A percentile compares a stretch with the other conserved stretches of the same genome.
Conservation (phyloP, 2,797 vertebrate genomes). For the Phrynocephalus guinanensis region DNA sequence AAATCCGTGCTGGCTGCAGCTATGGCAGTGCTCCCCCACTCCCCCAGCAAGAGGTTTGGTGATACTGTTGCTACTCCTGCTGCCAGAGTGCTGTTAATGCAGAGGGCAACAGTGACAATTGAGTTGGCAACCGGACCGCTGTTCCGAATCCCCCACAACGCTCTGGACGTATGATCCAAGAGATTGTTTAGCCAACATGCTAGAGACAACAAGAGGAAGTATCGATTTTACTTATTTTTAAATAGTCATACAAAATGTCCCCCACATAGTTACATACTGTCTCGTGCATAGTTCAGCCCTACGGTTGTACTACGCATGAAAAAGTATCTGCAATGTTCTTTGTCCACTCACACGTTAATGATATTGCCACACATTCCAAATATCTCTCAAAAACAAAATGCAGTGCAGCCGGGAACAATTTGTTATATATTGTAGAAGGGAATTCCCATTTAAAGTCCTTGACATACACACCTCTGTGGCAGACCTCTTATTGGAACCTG, state of each 20-base stretch:
- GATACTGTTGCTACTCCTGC: background rate
- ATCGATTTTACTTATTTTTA: background rate
- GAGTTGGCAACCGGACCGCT: background rate
- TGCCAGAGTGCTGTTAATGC: background rate
- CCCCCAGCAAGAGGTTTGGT: no score
- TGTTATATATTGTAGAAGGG: constrained; percentile 9
- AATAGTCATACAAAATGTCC: background rate
- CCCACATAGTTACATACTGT: no score
- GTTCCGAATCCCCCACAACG: background rate
- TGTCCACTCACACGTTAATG: background rate
- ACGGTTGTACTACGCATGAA: background rate
- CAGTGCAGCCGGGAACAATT: constrained; percentile 18
- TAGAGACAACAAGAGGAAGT: background rate
- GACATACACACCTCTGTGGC: background rate
- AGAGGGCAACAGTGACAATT: background rate
- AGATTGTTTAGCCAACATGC: background rate
- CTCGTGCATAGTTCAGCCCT: background rate
- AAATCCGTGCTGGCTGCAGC: no score
- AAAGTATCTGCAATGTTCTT: background rate
- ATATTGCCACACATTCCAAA: background rate
- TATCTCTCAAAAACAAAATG: background rate
- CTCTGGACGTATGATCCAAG: background rate
- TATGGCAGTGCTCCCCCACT: background rate
- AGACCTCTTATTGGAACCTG: background rate
- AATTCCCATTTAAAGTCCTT: background rate